A percentile compares a stretch with the other conserved stretches of the same genome.
These are phyloP conservation scores for Leptogaster cylindrica DNA, from an alignment of 2,888 invertebrate species.

Conservation along the genomic window DNA sequence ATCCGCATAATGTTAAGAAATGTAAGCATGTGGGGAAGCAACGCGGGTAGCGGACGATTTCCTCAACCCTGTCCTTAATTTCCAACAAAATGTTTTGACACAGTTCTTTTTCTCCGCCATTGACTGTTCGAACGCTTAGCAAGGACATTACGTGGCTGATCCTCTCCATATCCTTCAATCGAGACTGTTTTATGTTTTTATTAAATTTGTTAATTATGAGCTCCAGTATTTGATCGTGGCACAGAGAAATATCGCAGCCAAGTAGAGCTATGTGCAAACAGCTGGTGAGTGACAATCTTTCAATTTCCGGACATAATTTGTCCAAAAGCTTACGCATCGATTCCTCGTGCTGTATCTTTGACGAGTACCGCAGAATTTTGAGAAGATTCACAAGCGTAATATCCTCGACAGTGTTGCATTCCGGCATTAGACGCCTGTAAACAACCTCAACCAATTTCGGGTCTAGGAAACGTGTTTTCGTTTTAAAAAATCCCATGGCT, in stretches of 20 bases:
- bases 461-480: slow-evolving; percentile 69
- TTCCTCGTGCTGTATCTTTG: slow-evolving; percentile 60
- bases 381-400: slow-evolving; percentile 71
- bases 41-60: slow-evolving; percentile 67
- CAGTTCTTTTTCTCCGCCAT: slow-evolving; percentile 63
- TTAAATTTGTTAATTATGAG: slow-evolving; percentile 65
- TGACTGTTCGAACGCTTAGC: slow-evolving; percentile 67
- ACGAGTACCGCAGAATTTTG: slow-evolving; percentile 67
- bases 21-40: slow-evolving; percentile 68
- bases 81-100: slow-evolving; percentile 62
- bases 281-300: slow-evolving; percentile 67
- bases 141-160: slow-evolving; percentile 68
- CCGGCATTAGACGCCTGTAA: slow-evolving; percentile 64
- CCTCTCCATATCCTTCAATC: slow-evolving; percentile 80
- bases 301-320: slow-evolving; percentile 64
- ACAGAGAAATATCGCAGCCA: slow-evolving; percentile 65
- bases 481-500: slow-evolving; percentile 80
- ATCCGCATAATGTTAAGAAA: slow-evolving; percentile 66
- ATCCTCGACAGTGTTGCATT: slow-evolving; percentile 67
- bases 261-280: slow-evolving; percentile 72
- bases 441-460: slow-evolving; percentile 63
- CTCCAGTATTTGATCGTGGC: slow-evolving; percentile 62
- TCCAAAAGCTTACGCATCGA: slow-evolving; percentile 65
- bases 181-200: slow-evolving; percentile 62
- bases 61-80: slow-evolving; percentile 65